These are phyloP conservation scores for Dolichotis patagonum DNA, from an alignment of 2,113 vertebrate species.

Conservation along the genomic window DNA sequence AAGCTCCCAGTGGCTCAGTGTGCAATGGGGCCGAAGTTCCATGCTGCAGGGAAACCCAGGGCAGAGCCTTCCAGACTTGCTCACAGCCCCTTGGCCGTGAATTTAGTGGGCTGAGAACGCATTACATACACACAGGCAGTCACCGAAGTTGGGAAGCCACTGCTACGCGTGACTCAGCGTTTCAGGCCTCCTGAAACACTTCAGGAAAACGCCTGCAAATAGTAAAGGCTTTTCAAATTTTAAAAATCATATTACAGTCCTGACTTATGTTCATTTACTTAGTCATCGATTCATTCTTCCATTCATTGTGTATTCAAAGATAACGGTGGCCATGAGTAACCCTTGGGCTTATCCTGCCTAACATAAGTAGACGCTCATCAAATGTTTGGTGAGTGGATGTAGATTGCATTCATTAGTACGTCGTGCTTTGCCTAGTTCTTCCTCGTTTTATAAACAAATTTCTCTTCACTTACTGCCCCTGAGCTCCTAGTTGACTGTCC, in stretches of 20 bases:
- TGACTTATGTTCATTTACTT: background rate
- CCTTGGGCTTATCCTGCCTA: background rate
- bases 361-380: background rate
- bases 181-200: background rate
- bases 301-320: background rate
- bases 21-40: background rate
- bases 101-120: background rate
- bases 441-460: conserved; percentile 2
- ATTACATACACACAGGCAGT: background rate
- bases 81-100: background rate
- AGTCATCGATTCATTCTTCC: background rate
- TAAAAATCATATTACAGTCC: background rate
- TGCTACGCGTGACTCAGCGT: background rate
- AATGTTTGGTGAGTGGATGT: background rate
- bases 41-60: background rate
- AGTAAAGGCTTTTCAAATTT: background rate
- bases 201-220: too few species aligned
- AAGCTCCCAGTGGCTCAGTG: background rate
- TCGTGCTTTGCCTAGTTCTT: background rate
- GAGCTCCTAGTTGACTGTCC: background rate
- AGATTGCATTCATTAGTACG: background rate
- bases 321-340: background rate
- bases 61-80: background rate
- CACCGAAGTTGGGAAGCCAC: background rate
- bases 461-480: background rate